Base-by-base conservation (phyloP, 2,797 vertebrate genomes). In the Chromis chromis region DNA sequence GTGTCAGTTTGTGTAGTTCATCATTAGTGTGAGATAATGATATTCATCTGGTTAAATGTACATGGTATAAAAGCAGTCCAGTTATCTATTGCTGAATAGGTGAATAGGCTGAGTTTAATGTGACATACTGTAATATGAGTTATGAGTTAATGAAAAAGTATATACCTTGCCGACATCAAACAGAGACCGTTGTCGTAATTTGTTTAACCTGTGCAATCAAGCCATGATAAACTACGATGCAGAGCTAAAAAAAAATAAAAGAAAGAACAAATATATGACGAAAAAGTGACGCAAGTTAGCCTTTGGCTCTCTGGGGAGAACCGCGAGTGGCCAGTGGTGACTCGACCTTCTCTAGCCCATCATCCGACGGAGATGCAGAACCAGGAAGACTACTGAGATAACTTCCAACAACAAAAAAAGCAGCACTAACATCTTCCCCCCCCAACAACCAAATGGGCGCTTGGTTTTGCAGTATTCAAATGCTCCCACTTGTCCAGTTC, bases 141-240 rank as follows among this genome's bases (percentile, higher is more conserved):
- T 77, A 86, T 69, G 84, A 71, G 75, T 72, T 49, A 79, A 81
- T 56, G 71, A 67, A 70, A 67, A 76, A 77, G 75, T 80, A 86
- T 83, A 90, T 83, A 91, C 62, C 76, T 88, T 61, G 87, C 40
- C 76, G 84, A 85, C 73, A 85, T 94, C 93, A 85, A 94, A 95
- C 94, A 93, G 85, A 95, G 88, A 93, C 93, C 93, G 92, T 94
- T 91, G 83, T 94, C 92, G 91, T 94, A 78, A 86, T 85, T 85
- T 76, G 72, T 78, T 86, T 86, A 65, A 89, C 84, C 82, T 85
- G 92, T 91, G 92, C 91, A 91, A 90, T 87, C 81, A 93, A 94
- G 92, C 93, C 57, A 14, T 80, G 84, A 92, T 91, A 90, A 90
- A 88, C 83, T 85, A 90, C 33, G 87, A 91, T 74, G 91, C 90